These are phyloP conservation scores for Microtus pennsylvanicus DNA, from an alignment of 2,113 vertebrate species.

Conservation along the genomic window DNA sequence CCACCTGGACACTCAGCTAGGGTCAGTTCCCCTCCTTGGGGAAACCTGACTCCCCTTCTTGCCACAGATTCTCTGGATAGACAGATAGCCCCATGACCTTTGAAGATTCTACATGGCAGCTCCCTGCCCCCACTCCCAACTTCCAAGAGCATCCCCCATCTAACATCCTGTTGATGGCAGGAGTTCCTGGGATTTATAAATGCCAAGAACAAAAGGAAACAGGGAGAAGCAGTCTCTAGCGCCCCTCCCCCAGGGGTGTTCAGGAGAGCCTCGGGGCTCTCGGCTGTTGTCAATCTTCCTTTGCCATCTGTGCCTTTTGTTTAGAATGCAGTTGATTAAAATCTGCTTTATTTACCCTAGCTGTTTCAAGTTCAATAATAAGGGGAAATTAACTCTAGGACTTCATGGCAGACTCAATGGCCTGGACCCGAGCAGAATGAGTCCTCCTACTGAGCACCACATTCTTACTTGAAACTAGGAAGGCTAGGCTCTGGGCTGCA, in stretches of 20 bases:
- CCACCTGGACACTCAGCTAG: background rate
- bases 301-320: slow-evolving; percentile 79
- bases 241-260: background rate
- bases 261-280: slow-evolving; percentile 12
- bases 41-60: background rate
- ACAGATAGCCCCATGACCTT: background rate
- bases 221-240: background rate
- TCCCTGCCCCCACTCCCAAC: background rate
- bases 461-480: background rate
- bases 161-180: slow-evolving; percentile 74
- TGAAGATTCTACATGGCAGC: slow-evolving; percentile 3
- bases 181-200: slow-evolving; percentile 77
- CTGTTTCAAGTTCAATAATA: slow-evolving; percentile 76
- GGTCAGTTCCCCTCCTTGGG: background rate
- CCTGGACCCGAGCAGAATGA: background rate
- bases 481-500: background rate
- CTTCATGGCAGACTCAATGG: background rate
- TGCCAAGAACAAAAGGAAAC: slow-evolving; percentile 55
- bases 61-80: background rate
- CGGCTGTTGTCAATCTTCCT: slow-evolving; percentile 70
- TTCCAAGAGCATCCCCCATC: slow-evolving; percentile 47
- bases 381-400: slow-evolving; percentile 69
- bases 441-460: background rate
- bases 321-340: slow-evolving; percentile 74
- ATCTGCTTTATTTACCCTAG: slow-evolving; percentile 77